A percentile compares a stretch with the other conserved stretches of the same genome.
These are phyloP conservation scores for Amphiura filiformis DNA, from an alignment of 35 echinoderm and acorn worm species.

Conservation along the genomic window DNA sequence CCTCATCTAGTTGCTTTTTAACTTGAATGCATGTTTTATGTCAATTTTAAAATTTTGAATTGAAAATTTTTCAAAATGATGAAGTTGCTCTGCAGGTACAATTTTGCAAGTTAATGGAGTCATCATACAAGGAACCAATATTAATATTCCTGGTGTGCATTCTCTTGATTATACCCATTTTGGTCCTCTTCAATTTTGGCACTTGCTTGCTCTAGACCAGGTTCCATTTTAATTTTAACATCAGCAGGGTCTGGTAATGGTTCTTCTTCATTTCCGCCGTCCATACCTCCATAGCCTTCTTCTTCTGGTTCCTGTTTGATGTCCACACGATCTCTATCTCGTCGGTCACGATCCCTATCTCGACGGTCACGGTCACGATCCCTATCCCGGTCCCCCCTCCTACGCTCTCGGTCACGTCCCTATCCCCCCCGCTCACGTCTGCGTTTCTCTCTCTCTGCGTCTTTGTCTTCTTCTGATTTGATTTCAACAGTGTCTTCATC, in stretches of 20 bases:
- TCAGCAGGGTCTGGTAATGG: neutral
- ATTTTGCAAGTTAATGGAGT: no score
- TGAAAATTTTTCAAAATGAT: no score
- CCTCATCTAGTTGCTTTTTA: no score
- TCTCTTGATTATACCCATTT: neutral
- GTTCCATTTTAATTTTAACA: slow-evolving; percentile 22
- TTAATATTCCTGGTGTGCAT: no score
- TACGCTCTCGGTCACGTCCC: neutral
- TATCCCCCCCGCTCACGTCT: neutral
- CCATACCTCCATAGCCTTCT: slow-evolving; percentile 2
- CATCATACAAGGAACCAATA: no score
- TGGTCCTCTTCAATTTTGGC: neutral
- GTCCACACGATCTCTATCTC: slow-evolving; percentile 12
- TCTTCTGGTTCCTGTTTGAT: slow-evolving; percentile 18
- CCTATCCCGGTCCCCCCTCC: slow-evolving; percentile 1
- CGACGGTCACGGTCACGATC: slow-evolving; percentile 26
- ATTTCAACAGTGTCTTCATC: neutral
- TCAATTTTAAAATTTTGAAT: no score
- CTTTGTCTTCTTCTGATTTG: neutral
- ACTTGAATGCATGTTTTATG: no score
- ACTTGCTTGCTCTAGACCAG: neutral
- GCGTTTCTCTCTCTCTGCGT: neutral
- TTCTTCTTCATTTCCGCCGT: neutral
- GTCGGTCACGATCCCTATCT: slow-evolving; percentile 18
- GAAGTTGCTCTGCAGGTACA: no score